Conservation (phyloP, 2,888 invertebrate species). For the Hirtodrosophila confusa region DNA sequence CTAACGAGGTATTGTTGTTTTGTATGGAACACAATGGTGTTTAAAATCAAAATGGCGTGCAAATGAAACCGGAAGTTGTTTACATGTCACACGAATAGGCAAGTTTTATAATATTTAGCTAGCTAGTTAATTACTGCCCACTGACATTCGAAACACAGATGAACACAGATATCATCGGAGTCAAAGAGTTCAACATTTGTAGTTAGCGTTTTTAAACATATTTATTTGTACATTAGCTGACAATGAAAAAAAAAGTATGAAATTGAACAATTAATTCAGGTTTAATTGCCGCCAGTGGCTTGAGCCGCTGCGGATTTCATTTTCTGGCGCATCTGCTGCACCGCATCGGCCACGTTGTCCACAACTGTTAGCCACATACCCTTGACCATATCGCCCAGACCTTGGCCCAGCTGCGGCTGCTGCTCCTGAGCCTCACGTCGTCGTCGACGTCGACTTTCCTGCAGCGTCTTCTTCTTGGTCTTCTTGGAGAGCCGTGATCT, state of each 20-base stretch:
- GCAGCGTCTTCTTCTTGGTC: constrained; percentile 45
- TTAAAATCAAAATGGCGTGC: constrained; percentile 4
- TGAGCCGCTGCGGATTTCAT: constrained; percentile 41
- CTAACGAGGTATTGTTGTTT: constrained; percentile 34
- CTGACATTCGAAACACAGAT: too few species aligned
- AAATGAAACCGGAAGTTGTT: background rate
- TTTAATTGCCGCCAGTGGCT: constrained; percentile 2
- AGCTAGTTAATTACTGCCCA: background rate
- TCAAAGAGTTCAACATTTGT: too few species aligned
- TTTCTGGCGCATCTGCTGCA: constrained; percentile 55
- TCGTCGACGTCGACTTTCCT: constrained; percentile 46
- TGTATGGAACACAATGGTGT: constrained; percentile 34
- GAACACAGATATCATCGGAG: too few species aligned
- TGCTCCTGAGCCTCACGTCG: constrained; percentile 36
- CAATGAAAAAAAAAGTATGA: constrained; percentile 5
- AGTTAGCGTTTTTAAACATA: background rate
- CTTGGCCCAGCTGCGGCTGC: constrained; percentile 6
- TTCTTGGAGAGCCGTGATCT: constrained; percentile 42
- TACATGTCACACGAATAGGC: background rate
- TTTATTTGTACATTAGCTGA: background rate
- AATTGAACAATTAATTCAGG: background rate
- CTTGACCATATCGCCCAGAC: constrained; percentile 55
- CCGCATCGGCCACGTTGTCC: constrained; percentile 48
- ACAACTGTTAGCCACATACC: constrained; percentile 53
- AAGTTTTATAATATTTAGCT: background rate